Percentiles rank a stretch among this genome's conserved stretches.
phyloP scores from a whole-genome alignment of 2,888 invertebrate genomes.

The Limnephilus auricula region DNA sequence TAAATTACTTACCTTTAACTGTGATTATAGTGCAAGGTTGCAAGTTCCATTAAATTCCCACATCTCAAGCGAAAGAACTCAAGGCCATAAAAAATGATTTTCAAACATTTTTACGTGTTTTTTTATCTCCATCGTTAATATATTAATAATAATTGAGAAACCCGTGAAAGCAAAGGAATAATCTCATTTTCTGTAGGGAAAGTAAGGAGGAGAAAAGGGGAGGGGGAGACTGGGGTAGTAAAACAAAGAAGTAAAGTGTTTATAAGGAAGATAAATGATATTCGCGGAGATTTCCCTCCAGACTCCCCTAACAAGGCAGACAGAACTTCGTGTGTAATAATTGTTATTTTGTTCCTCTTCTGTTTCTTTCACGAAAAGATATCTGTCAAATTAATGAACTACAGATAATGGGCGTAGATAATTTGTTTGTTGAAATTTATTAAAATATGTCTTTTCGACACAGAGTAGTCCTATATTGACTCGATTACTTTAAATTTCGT shows the following conservation, averaged over 20 bases:
- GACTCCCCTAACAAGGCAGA: constrained; percentile 10
- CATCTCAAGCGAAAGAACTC: too few species aligned
- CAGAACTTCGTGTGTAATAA: constrained; percentile 28
- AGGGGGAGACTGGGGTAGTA: constrained; percentile 42
- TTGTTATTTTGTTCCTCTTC: constrained; percentile 19
- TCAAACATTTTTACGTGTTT: neutral
- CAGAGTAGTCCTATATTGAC: too few species aligned
- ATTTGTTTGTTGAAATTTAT: neutral
- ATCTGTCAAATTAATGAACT: constrained; percentile 2
- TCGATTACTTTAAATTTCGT: too few species aligned
- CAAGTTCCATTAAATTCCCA: too few species aligned
- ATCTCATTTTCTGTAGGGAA: neutral
- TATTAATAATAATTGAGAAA: neutral
- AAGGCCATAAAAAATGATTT: neutral
- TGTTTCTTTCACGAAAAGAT: neutral
- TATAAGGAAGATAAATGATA: constrained; percentile 61
- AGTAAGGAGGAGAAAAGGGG: too few species aligned
- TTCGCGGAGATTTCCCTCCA: constrained; percentile 53
- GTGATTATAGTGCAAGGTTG: too few species aligned
- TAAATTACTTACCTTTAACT: too few species aligned
- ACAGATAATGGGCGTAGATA: neutral
- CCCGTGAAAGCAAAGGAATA: neutral
- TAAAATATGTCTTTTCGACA: neutral
- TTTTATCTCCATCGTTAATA: neutral
- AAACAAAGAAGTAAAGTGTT: constrained; percentile 56